Percentiles rank a stretch among this genome's conserved stretches.
These are phyloP conservation scores for Aproaerema taeniolella DNA, from an alignment of 2,888 invertebrate genomes.

Conservation along the genomic window DNA sequence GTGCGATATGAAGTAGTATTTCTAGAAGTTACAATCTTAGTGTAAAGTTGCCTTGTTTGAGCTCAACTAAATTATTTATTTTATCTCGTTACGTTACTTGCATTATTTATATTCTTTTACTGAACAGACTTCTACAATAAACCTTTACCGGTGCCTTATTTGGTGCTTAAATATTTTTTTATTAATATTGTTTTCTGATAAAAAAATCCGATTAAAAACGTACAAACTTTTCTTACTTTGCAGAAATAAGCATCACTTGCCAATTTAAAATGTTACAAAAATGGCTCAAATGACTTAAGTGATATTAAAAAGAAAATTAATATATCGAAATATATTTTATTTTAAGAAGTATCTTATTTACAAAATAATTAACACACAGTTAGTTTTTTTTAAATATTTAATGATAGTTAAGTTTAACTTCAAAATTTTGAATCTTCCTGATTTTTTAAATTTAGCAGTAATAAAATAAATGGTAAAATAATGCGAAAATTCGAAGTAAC, in stretches of 20 bases:
- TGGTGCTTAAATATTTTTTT: too few relatives aligned
- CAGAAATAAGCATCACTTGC: constrained; percentile 1
- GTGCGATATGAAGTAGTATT: too few relatives aligned
- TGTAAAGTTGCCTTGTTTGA: too few relatives aligned
- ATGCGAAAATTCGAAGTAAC: background rate
- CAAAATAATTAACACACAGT: constrained; percentile 11
- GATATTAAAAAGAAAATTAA: constrained; percentile 26
- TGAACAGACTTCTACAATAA: too few relatives aligned
- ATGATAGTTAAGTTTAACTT: too few relatives aligned
- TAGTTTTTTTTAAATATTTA: constrained; percentile 7
- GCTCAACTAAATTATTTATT: constrained; percentile 8
- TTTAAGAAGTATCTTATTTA: constrained; percentile 20
- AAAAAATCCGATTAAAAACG: too few relatives aligned
- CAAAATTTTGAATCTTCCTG: too few relatives aligned
- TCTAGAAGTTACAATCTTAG: too few relatives aligned
- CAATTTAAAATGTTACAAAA: background rate
- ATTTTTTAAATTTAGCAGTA: background rate
- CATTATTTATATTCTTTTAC: background rate
- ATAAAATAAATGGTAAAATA: background rate
- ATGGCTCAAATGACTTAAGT: constrained; percentile 29
- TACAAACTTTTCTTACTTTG: too few relatives aligned
- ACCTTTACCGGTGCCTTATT: too few relatives aligned
- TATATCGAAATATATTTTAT: constrained; percentile 20
- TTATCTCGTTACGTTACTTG: background rate
- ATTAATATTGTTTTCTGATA: too few relatives aligned